Conservation (phyloP, 2,797 vertebrate genomes). For the Poecilia picta region DNA sequence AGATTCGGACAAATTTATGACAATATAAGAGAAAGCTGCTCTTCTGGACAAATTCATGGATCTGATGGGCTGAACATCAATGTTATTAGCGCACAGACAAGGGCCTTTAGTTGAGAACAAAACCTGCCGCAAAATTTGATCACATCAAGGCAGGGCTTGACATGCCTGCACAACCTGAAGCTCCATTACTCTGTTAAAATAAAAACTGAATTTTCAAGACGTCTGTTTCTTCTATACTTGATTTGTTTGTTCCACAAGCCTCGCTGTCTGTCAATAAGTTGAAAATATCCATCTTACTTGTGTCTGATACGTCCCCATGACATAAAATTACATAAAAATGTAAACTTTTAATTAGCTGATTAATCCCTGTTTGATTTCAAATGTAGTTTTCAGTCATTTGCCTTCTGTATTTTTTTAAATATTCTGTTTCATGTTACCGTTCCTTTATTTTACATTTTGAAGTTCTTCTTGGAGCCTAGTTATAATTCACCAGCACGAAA, state of each 20-base stretch:
- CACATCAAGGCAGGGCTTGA: background rate
- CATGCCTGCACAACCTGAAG: background rate
- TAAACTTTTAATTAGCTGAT: background rate
- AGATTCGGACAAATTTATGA: background rate
- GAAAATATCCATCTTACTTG: background rate
- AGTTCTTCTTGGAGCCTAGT: background rate
- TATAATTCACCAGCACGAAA: background rate
- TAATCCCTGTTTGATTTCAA: background rate
- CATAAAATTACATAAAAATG: background rate
- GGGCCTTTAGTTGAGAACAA: background rate
- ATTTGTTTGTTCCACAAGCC: background rate
- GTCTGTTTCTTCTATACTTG: background rate
- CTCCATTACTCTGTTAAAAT: background rate
- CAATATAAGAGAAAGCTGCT: background rate
- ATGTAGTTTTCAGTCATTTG: background rate
- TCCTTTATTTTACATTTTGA: background rate
- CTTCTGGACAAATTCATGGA: no score
- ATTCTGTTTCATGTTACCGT: background rate
- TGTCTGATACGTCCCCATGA: no score
- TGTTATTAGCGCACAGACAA: background rate
- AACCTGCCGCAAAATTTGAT: background rate
- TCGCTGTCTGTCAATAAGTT: background rate
- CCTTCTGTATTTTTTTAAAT: background rate
- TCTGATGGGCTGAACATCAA: background rate
- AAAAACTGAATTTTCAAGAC: background rate